Conservation (phyloP, 2,113 vertebrate species). For the Smithornis capensis region DNA sequence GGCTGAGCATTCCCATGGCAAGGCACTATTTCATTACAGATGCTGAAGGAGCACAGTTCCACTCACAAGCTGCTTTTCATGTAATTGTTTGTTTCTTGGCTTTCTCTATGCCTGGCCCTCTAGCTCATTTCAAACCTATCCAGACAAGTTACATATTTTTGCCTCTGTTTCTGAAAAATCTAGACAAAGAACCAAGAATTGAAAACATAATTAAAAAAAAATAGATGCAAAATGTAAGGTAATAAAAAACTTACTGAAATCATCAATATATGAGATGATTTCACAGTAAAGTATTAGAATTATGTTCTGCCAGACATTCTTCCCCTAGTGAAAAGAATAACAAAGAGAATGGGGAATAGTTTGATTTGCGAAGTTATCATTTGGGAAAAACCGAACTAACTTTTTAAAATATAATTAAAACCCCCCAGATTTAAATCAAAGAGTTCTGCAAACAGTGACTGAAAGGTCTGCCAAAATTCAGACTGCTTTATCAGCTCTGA, state of each 20-base stretch:
- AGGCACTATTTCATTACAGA: neutral
- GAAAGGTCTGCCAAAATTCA: neutral
- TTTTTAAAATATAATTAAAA: neutral
- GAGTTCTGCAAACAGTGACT: neutral
- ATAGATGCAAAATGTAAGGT: neutral
- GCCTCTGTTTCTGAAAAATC: neutral
- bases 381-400: neutral
- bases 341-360: accelerated
- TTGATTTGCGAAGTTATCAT: neutral
- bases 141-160: neutral
- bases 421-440: neutral
- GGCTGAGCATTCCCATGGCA: neutral
- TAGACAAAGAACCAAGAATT: neutral
- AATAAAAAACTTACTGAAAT: neutral
- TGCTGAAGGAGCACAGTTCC: neutral
- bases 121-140: neutral
- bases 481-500: neutral
- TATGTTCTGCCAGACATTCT: neutral
- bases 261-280: neutral
- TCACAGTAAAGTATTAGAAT: neutral
- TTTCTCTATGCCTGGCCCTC: neutral
- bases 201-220: neutral
- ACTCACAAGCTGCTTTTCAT: neutral
- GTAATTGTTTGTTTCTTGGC: neutral
- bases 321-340: neutral